Conservation (phyloP, 2,888 invertebrate genomes). For the Pomacea canaliculata region DNA sequence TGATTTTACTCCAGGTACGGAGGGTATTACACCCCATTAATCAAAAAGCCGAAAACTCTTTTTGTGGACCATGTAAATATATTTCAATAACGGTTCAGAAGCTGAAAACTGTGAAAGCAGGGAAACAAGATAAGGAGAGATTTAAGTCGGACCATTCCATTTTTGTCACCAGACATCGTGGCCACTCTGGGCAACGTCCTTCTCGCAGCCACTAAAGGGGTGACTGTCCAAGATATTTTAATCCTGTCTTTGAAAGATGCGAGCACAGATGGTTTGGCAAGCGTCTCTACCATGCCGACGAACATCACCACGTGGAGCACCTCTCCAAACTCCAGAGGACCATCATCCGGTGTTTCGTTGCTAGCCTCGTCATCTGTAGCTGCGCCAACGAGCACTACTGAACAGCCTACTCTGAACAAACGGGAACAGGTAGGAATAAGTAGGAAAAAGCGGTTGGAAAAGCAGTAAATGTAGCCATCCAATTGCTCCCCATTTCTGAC, state of each 20-base stretch:
- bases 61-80: too few species aligned
- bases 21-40: too few species aligned
- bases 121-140: background rate
- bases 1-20: too few species aligned
- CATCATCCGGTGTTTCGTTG: background rate
- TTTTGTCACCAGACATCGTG: constrained; percentile 39
- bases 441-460: too few species aligned
- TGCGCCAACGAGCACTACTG: background rate
- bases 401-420: background rate
- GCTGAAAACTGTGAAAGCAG: background rate
- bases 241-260: background rate
- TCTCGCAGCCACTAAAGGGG: constrained; percentile 36
- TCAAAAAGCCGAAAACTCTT: too few species aligned
- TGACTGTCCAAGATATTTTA: constrained; percentile 2
- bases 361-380: background rate
- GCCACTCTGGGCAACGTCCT: constrained; percentile 46
- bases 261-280: too few species aligned
- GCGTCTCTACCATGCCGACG: background rate
- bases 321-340: background rate
- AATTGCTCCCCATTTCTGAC: too few species aligned
- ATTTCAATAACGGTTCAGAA: too few species aligned
- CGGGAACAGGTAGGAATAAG: background rate
- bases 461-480: too few species aligned
- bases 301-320: background rate
- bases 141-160: too few species aligned